phyloP scores from a whole-genome alignment of 2,113 vertebrate species.

The cattle (Bos taurus) region ARS-UCD2.0 NC_037340.1:65717501-65718000 shows the following conservation, averaged over 20 bases:
- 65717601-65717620: neutral
- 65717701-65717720: neutral
- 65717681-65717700: neutral
- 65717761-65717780: neutral
- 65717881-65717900: neutral
- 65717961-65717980: neutral
- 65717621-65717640: neutral
- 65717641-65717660: slow-evolving; percentile 7
- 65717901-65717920: neutral
- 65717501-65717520: neutral
- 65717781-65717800: neutral
- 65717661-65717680: neutral
- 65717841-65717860: neutral
- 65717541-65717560: neutral
- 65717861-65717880: neutral
- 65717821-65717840: neutral
- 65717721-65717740: neutral
- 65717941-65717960: neutral
- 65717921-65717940: neutral
- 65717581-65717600: neutral
- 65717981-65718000: neutral
- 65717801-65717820: neutral
- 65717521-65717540: neutral
- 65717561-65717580: neutral
- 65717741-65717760: neutral